Evolutionary conservation across 2,797 vertebrate species (phyloP).

Genomic region (Mormyrus hasselquistii): DNA sequence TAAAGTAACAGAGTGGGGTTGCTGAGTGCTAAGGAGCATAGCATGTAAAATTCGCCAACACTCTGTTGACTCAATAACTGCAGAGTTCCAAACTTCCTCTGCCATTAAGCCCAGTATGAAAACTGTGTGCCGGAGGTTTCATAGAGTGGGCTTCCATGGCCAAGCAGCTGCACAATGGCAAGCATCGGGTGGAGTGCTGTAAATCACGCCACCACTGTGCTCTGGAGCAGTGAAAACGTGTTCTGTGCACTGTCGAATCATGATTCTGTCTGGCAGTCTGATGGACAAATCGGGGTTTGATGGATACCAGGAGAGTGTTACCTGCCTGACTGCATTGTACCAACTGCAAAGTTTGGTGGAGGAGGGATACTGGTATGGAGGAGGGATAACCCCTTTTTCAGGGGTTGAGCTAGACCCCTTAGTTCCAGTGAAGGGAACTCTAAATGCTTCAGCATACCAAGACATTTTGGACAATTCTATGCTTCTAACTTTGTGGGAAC

Average conservation of each 20-base stretch:
- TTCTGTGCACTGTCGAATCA: neutral
- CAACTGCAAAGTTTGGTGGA: neutral
- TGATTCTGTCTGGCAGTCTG: neutral
- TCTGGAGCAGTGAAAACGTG: neutral
- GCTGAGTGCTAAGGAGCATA: neutral
- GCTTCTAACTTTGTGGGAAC: neutral
- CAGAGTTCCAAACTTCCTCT: neutral
- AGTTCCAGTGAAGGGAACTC: neutral
- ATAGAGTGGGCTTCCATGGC: neutral
- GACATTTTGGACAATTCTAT: neutral
- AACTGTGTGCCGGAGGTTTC: neutral
- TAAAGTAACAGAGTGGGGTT: neutral
- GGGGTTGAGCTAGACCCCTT: neutral
- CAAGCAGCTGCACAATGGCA: neutral
- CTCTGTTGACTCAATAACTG: neutral
- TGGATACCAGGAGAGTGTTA: neutral
- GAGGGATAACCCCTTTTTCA: neutral
- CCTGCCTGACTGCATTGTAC: neutral
- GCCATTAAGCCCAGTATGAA: neutral
- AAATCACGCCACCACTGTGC: neutral
- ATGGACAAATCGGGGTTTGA: neutral
- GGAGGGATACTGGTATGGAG: neutral
- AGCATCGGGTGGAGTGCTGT: neutral
- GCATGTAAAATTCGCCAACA: neutral
- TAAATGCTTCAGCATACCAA: neutral